phyloP scores from a whole-genome alignment of 2,113 vertebrate genomes.

The Halcyon malimbica region DNA sequence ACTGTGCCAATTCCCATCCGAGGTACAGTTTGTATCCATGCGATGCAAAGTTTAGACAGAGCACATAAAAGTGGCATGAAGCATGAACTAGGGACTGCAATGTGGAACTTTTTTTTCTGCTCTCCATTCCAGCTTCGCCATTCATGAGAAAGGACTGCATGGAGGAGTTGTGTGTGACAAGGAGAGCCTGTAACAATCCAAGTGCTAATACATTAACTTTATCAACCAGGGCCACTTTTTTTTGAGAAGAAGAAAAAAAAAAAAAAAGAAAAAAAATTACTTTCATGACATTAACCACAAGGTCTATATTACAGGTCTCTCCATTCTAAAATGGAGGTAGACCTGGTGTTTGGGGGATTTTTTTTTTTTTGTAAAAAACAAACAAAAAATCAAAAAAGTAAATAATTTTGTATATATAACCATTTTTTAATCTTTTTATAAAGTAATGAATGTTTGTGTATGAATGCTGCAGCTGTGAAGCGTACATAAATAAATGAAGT shows the following conservation, averaged over 20 bases:
- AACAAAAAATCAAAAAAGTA: constrained; percentile 75
- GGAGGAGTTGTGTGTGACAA: constrained; percentile 66
- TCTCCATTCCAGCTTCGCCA: constrained; percentile 67
- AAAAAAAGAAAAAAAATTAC: not conserved
- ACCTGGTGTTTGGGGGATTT: constrained; percentile 62
- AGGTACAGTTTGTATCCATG: not conserved
- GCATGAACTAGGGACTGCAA: constrained; percentile 56
- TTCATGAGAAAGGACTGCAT: constrained; percentile 60
- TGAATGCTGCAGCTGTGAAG: constrained; percentile 84
- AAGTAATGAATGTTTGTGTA: constrained; percentile 87
- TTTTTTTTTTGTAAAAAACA: constrained; percentile 74
- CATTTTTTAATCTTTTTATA: constrained; percentile 87
- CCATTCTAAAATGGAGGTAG: constrained; percentile 71
- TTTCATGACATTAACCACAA: constrained; percentile 74
- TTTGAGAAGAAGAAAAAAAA: not conserved
- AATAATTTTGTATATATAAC: constrained; percentile 89
- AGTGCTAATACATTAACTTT: constrained; percentile 81
- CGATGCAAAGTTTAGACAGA: constrained; percentile 15
- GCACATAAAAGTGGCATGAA: constrained; percentile 28
- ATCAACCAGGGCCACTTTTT: constrained; percentile 77
- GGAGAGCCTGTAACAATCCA: constrained; percentile 72
- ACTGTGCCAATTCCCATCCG: not conserved
- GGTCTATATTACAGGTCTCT: constrained; percentile 73
- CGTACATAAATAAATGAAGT: constrained; percentile 85
- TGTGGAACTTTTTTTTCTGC: constrained; percentile 51